Evolutionary conservation across 1,140 invertebrate species (phyloP), one percentile per base, ranked within the genome.

Genomic region (Metopolophium dirhodum): DNA sequence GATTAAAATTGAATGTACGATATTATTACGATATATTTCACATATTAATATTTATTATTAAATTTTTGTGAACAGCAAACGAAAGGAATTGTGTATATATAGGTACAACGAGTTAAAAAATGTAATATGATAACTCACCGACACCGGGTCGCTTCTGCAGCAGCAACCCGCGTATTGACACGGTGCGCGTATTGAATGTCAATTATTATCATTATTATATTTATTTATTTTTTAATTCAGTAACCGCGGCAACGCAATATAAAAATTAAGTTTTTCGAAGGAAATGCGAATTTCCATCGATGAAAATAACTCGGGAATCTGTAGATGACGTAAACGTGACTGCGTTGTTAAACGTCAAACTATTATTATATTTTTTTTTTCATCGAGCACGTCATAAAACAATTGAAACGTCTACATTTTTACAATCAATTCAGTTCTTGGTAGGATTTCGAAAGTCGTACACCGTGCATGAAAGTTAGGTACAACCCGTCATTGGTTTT

Each of bases 341-440:
- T n/a, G 47, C 18, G 47, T 87, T 87, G 86, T 87, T 49, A 49
- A 87, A n/a, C 7, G 86, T 87, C 86, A n/a, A 87, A 87, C 86
- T 87, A 49, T 87, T 87, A 87, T 41, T 83, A 41, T 87, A 83
- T 23, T 41, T 37, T 83, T 37, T 30, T 47, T 47, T 83, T 7
- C n/a, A n/a, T 49, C 86, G 30, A 51, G 86, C 86, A 87, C 45
- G 86, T 49, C 86, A 87, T 87, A 47, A 87, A 51, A 87, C 86
- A 87, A 87, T 87, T n/a, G 45, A 51, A 87, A 87, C 30, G 45
- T 49, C 45, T 51, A 87, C 45, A 49, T 87, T 49, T 49, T 87
- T 49, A 87, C 47, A 49, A 87, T 87, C 47, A 87, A 87, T 87
- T 87, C 45, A 22, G n/a, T 87, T 87, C 86, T 87, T n/a, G 14